These are phyloP conservation scores for Glomeris marginata DNA, from an alignment of 2,888 invertebrate genomes.

Conservation along the genomic window DNA sequence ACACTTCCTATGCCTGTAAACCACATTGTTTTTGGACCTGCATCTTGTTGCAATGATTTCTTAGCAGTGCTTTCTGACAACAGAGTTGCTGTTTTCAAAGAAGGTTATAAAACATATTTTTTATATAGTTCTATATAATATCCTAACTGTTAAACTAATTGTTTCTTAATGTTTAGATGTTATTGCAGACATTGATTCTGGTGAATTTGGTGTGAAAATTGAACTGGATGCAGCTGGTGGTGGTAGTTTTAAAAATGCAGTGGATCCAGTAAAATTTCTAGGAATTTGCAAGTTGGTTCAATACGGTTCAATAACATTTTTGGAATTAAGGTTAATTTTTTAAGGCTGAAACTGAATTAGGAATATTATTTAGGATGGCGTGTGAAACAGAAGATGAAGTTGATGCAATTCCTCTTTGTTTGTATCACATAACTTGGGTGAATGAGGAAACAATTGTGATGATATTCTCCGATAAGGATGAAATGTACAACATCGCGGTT, in stretches of 20 bases:
- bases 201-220: no score
- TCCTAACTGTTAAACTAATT: background rate
- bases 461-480: background rate
- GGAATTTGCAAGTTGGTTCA: no score
- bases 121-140: background rate
- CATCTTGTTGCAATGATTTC: conserved; percentile 7
- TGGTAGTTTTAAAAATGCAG: no score
- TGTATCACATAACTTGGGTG: conserved; percentile 43
- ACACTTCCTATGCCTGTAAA: conserved; percentile 41
- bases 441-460: conserved; percentile 32
- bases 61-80: background rate
- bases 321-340: no score
- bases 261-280: no score
- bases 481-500: background rate
- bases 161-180: background rate
- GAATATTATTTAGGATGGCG: no score
- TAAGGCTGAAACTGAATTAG: no score
- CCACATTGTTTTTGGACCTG: conserved; percentile 30
- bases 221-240: no score
- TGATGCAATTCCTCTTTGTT: conserved; percentile 10
- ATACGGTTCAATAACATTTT: no score
- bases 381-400: no score
- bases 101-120: background rate
- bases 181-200: background rate
- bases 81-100: background rate